phyloP scores from a whole-genome alignment of 2,888 invertebrate species.

The Zygothrica quintamaculata region DNA sequence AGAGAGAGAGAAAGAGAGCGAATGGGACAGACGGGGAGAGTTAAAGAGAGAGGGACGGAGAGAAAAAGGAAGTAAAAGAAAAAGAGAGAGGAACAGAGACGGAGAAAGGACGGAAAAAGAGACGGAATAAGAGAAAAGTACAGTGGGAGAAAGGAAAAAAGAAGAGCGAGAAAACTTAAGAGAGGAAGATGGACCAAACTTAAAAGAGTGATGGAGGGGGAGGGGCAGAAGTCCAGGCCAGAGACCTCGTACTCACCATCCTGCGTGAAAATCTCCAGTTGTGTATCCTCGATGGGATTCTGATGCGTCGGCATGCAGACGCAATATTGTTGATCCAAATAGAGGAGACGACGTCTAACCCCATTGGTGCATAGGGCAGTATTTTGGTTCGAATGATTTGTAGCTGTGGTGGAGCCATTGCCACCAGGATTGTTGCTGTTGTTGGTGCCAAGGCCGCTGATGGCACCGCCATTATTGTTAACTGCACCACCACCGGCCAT shows the following conservation, averaged over 20 bases:
- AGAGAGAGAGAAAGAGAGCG: too few species aligned
- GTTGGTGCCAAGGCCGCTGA: constrained; percentile 1
- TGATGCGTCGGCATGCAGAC: constrained; percentile 85
- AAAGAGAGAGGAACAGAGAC: too few species aligned
- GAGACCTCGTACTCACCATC: constrained; percentile 85
- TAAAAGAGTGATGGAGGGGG: not conserved
- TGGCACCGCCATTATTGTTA: constrained; percentile 3
- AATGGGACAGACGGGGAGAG: too few species aligned
- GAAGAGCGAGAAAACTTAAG: too few species aligned
- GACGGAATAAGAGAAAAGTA: too few species aligned
- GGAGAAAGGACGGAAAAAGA: too few species aligned
- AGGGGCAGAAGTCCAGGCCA: not conserved
- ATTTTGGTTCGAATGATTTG: constrained; percentile 45
- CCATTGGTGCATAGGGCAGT: constrained; percentile 62
- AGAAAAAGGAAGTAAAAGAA: too few species aligned
- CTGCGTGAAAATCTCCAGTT: constrained; percentile 88
- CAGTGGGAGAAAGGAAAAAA: too few species aligned
- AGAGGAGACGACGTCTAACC: constrained; percentile 69
- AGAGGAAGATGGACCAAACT: not conserved
- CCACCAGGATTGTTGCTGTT: not conserved
- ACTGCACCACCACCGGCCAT: not conserved
- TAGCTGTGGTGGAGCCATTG: constrained; percentile 9
- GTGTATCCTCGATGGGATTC: constrained; percentile 86
- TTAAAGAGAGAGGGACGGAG: too few species aligned
- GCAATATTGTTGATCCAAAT: constrained; percentile 81